Evolutionary conservation across 2,113 vertebrate genomes (phyloP).

Genomic region (Meles meles): DNA sequence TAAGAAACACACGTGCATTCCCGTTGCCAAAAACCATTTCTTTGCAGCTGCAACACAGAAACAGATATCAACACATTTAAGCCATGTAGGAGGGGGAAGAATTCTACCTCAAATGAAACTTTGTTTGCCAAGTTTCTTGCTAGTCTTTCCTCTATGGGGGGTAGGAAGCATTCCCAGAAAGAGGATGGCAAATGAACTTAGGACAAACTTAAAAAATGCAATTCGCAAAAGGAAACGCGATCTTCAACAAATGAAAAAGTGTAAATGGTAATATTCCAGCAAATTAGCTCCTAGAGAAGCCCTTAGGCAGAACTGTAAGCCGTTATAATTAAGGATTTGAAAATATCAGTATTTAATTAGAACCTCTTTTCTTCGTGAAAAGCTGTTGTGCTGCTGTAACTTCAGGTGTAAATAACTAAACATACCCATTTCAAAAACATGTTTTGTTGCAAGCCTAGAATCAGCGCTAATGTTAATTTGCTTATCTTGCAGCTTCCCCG

Average conservation of each 20-base stretch:
- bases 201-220: conserved; percentile 69
- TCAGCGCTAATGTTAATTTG: conserved; percentile 62
- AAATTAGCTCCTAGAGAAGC: conserved; percentile 76
- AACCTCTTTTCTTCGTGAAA: conserved; percentile 76
- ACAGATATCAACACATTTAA: conserved; percentile 60
- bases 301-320: conserved; percentile 75
- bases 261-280: conserved; percentile 81
- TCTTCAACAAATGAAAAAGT: conserved; percentile 73
- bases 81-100: conserved; percentile 54
- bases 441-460: conserved; percentile 66
- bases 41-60: conserved; percentile 67
- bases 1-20: neutral
- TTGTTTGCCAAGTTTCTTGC: conserved; percentile 73
- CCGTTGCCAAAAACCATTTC: conserved; percentile 68
- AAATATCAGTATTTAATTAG: conserved; percentile 83
- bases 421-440: conserved; percentile 64
- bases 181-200: conserved; percentile 62
- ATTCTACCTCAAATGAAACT: conserved; percentile 73
- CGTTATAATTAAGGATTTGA: conserved; percentile 80
- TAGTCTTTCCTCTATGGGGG: conserved; percentile 67
- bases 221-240: conserved; percentile 67
- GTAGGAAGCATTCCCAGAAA: conserved; percentile 70
- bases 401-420: conserved; percentile 80
- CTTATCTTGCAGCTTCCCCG: conserved; percentile 38
- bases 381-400: conserved; percentile 74